Percentiles rank a stretch among this genome's conserved stretches.
Evolutionary conservation across 2,888 invertebrate species (phyloP).

Genomic region (Sycophila texana): DNA sequence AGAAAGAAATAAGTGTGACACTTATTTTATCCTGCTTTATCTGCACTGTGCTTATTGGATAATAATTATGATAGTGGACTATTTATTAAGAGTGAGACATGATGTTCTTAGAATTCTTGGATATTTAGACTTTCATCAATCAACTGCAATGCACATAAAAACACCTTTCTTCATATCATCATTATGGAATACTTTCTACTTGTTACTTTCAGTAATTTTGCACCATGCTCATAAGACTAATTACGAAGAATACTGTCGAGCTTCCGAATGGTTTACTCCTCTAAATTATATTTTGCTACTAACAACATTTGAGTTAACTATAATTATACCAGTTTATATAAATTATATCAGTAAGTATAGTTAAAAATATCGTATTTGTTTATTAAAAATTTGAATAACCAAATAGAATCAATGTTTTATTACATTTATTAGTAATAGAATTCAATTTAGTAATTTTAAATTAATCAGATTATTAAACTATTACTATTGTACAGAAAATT

Average conservation of each 20-base stretch:
- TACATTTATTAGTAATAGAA: conserved; percentile 1
- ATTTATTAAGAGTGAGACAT: conserved; percentile 79
- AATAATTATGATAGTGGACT: conserved; percentile 73
- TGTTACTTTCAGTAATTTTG: conserved; percentile 69
- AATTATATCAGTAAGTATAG: conserved; percentile 79
- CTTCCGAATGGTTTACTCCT: conserved; percentile 72
- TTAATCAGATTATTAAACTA: too few species aligned
- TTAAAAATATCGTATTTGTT: not conserved
- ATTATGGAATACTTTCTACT: conserved; percentile 75
- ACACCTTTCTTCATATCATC: conserved; percentile 81
- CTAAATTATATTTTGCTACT: conserved; percentile 76
- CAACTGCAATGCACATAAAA: conserved; percentile 79
- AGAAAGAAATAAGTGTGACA: conserved; percentile 70
- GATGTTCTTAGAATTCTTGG: conserved; percentile 81
- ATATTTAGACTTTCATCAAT: conserved; percentile 83
- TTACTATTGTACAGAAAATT: too few species aligned
- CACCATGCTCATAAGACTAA: conserved; percentile 71
- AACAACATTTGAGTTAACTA: conserved; percentile 75
- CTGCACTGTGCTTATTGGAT: conserved; percentile 72
- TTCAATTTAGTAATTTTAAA: too few species aligned
- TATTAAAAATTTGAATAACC: not conserved
- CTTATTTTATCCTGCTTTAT: conserved; percentile 72
- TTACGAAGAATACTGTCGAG: conserved; percentile 77
- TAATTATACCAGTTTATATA: conserved; percentile 76
- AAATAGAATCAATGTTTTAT: not conserved